Evolutionary conservation across 2,113 vertebrate species (phyloP), one percentile per base, ranked within the genome.

Genomic region (Morone chrysops): DNA sequence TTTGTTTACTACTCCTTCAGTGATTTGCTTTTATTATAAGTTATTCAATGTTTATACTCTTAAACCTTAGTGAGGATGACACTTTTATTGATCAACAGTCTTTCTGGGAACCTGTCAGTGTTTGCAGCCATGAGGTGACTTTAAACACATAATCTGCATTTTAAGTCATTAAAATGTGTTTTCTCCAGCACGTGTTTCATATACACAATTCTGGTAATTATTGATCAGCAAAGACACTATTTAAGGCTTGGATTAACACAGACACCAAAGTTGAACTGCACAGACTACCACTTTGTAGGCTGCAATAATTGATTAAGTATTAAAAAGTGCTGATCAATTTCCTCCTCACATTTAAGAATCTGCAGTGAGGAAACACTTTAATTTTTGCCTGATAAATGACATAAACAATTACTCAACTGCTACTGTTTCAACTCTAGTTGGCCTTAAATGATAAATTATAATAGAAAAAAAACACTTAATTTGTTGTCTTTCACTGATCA

Each of bases 151-250:
- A 45, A 45, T 45, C 43, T 3, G 11, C 11, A 45, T 11, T 9
- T 9, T 45, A 45, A 1, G 25, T 11, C 8, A 45, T 45, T 45
- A 10, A 45, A 45, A 45, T 45, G 43, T 45, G 43, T 45, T 45
- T 25, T 50, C 2, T 51, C 0, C 61, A 75, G n/a, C 36, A 74
- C 17, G 1, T 62, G 20, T 73, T 22, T 70, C 6, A 38, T 13
- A 47, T 48, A 13, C 56, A 2, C 11, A 10, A 0, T 0, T 48
- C 56, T 61, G 22, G 22, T 67, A 73, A 81, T 87, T 40, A 87
- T 56, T 87, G 50, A 77, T 47, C 47, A 70, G n/a, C 41, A 12
- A 9, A 66, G 8, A 76, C 51, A 43, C 0, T 80, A 78, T 88
- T 51, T 86, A 84, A 84, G 62, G 59, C 65, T 66, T 41, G 18